Evolutionary conservation across 2,113 vertebrate genomes (phyloP).

Genomic region (Atractosteus spatula): DNA sequence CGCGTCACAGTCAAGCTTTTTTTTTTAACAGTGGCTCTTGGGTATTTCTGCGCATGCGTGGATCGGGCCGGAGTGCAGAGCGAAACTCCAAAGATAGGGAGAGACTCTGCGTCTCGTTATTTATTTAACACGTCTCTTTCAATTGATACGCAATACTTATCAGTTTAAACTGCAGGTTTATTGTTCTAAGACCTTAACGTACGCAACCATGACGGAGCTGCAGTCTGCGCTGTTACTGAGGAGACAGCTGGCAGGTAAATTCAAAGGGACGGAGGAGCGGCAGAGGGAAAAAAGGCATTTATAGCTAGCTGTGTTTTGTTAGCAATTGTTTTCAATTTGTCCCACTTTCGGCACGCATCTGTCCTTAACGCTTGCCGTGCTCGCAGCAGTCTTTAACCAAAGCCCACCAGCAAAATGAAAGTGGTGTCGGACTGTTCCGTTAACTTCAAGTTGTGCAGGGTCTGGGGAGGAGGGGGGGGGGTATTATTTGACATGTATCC

Average conservation of each 20-base stretch:
- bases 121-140: constrained; percentile 25
- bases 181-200: constrained; percentile 28
- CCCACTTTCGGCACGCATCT: constrained; percentile 19
- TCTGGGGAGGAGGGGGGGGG: neutral
- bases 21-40: constrained; percentile 4
- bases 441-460: constrained; percentile 13
- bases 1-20: neutral
- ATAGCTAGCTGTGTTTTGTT: constrained; percentile 20
- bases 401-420: constrained; percentile 5
- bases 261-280: constrained; percentile 22
- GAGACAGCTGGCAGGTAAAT: constrained; percentile 94
- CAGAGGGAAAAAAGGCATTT: constrained; percentile 22
- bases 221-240: constrained; percentile 92
- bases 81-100: constrained; percentile 21
- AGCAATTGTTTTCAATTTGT: constrained; percentile 7
- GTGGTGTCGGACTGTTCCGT: neutral
- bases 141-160: constrained; percentile 12
- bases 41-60: constrained; percentile 36
- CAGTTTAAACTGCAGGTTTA: constrained; percentile 18
- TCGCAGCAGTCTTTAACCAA: too few relatives aligned
- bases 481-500: constrained; percentile 12
- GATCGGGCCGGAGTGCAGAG: constrained; percentile 38
- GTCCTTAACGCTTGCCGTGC: neutral
- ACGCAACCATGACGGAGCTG: constrained; percentile 84
- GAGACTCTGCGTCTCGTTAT: constrained; percentile 31